Evolutionary conservation across 2,888 invertebrate species (phyloP).

Genomic region (Ferdinandea cuprea): DNA sequence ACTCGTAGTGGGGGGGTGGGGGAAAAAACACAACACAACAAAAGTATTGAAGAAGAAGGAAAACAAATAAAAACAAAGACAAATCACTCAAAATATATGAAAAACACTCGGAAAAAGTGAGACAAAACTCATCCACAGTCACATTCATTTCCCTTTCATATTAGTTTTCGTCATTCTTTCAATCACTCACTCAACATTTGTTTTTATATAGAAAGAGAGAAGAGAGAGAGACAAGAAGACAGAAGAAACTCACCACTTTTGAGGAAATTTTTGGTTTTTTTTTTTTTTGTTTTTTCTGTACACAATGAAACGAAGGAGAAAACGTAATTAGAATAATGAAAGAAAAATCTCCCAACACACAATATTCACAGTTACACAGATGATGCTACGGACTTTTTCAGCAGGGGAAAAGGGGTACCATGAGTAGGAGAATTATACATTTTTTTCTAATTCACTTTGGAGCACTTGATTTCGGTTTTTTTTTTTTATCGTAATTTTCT

Average conservation of each 20-base stretch:
- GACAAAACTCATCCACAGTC: conserved; percentile 12
- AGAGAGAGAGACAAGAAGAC: background rate
- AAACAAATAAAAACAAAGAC: conserved; percentile 36
- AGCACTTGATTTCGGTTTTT: background rate
- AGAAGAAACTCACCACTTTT: conserved; percentile 22
- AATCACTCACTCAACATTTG: conserved; percentile 10
- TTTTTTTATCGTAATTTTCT: no score
- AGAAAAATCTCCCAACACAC: conserved; percentile 45
- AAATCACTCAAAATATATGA: conserved; percentile 32
- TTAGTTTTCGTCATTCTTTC: no score
- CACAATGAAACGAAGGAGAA: conserved; percentile 50
- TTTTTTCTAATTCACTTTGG: conserved; percentile 3
- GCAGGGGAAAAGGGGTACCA: conserved; percentile 10
- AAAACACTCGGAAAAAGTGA: background rate
- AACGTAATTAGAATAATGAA: conserved; percentile 49
- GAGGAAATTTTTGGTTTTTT: no score
- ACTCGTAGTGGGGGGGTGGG: no score
- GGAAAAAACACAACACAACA: background rate
- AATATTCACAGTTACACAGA: conserved; percentile 18
- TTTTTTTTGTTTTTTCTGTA: no score
- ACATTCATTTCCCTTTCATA: conserved; percentile 73
- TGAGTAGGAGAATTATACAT: conserved; percentile 11
- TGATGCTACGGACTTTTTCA: conserved; percentile 8
- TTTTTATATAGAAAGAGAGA: no score
- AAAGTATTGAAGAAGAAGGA: conserved; percentile 34